Evolutionary conservation across 2,797 vertebrate genomes (phyloP), one percentile per base, ranked within the genome.

Genomic region (Petrocephalus schoutedeni): DNA sequence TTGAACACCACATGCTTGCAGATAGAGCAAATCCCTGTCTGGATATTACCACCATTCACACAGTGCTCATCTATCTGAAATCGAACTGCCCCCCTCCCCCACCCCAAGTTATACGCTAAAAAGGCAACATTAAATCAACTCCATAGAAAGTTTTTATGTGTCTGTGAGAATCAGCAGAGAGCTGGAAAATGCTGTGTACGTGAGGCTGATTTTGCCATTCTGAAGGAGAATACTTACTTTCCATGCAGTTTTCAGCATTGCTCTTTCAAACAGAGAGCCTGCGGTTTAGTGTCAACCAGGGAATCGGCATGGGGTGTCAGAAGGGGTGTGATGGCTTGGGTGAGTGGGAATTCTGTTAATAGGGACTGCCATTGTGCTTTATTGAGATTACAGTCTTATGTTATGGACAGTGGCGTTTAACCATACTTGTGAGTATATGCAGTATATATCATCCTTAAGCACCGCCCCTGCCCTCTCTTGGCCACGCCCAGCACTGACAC

Each of bases 191-290:
- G 59, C 21, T 61, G 59, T 61, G 59, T 23, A 61, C 32, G 64
- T 71, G 64, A 56, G 21, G 51, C 23, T 56, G n/a, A 54, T 54
- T n/a, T 32, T 0, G 1, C 9, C 10, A 77, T 32, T 58, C 53
- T 7, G 84, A 86, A 19, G 21, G 56, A 58, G 21, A 32, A 88
- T 67, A 88, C 80, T 54, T 84, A 88, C 80, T 64, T 85, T 85
- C 87, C 87, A 54, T 16, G 41, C 10, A 83, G 51, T 45, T 32
- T 54, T 49, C 32, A 83, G 74, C 45, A 28, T 85, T 2, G 23
- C 41, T 32, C 32, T 88, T 23, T 83, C 28, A 61, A 85, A 88
- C 28, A 28, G 45, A 36, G 45, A 16, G 49, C 77, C 87, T 53
- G 16, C 2, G 16, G n/a, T 53, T 84, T 45, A 4, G 57, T 51